phyloP scores from a whole-genome alignment of 2,888 invertebrate species.

The Encarsia formosa region DNA sequence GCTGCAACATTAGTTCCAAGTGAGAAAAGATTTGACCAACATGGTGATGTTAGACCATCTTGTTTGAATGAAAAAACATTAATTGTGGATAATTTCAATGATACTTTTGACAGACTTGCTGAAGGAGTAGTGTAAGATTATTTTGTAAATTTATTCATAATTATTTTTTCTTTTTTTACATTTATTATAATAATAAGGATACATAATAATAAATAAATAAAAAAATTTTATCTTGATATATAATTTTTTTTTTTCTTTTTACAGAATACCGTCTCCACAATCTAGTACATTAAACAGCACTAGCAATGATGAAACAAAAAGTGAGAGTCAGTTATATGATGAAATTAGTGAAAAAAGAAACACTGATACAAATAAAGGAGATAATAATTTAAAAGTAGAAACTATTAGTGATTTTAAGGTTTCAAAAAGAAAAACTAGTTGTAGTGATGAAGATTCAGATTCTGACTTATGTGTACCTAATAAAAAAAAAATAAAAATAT shows the following conservation, averaged over 20 bases:
- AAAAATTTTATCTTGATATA: no score
- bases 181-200: not conserved
- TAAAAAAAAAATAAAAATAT: not conserved
- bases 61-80: slow-evolving; percentile 24
- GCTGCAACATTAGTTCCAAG: slow-evolving; percentile 1
- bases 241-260: not conserved
- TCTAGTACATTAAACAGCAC: not conserved
- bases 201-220: no score
- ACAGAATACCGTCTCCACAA: not conserved
- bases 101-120: slow-evolving; percentile 40
- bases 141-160: not conserved
- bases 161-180: not conserved
- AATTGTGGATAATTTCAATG: slow-evolving; percentile 35
- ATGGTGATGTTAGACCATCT: slow-evolving; percentile 14
- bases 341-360: no score
- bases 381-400: no score
- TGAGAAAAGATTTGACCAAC: not conserved
- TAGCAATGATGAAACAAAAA: not conserved
- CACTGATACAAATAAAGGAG: no score
- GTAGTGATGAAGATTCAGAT: not conserved
- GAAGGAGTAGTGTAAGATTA: slow-evolving; percentile 34
- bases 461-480: no score
- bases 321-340: no score
- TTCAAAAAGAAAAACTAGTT: not conserved
- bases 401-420: not conserved